Base-by-base conservation (phyloP, 2,797 vertebrate species). In the Platyrinchus mystaceus region DNA sequence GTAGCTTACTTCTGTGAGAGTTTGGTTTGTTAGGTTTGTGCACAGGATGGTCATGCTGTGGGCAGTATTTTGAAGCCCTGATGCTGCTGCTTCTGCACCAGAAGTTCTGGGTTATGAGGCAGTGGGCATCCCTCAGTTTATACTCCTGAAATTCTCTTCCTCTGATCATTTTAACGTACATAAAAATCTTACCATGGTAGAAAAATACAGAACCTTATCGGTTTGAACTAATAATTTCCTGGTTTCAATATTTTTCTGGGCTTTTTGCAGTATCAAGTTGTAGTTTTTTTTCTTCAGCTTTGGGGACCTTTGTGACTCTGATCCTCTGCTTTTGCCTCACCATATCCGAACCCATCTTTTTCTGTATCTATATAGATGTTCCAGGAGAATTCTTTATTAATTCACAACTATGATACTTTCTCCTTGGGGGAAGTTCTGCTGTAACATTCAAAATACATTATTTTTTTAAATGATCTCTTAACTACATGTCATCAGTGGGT, bases 81-180 rank as follows among this genome's bases (percentile, higher is more conserved):
- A 0, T 0, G 10, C 36, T 41, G 55, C 66, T 34, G 28, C 49
- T 20, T 14, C 34, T 3, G 2, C 44, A 39, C n/a, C 63, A 10
- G 12, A 36, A 12, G 28, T 9, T 50, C 56, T 37, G 27, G 7
- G 17, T 20, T 55, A 4, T 0, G 5, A 6, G 56, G 52, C 50
- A 27, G 14, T 2, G 30, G 23, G 34, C n/a, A 55, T 69, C 47
- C 39, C n/a, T 67, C 53, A 44, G 46, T 39, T 47, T 64, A 44
- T 49, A 8, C 15, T 75, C 53, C 34, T 71, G 37, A 60, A 37
- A 7, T 44, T 47, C 13, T 58, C 62, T 62, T 68, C 47, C 30
- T 69, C 36, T 52, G 27, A 26, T 62, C 8, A 6, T 63, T 78
- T 47, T 83, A 52, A 36, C 63, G 17, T 34, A 52, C 26, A 12